A percentile compares a stretch with the other conserved stretches of the same genome.
phyloP scores from a whole-genome alignment of 35 echinoderm and acorn worm genomes.

The Lytechinus variegatus region DNA sequence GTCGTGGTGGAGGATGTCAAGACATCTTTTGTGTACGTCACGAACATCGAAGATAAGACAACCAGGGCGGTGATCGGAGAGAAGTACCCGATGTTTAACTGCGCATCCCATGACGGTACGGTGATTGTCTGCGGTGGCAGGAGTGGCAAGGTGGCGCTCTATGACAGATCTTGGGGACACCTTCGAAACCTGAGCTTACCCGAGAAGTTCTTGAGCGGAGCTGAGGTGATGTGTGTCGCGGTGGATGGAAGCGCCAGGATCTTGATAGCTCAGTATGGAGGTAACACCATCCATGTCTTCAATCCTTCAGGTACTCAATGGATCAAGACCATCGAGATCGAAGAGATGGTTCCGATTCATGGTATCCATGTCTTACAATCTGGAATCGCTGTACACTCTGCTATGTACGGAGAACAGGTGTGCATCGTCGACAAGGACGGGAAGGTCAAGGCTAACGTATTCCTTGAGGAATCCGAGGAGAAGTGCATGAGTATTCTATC shows the following conservation, averaged over 20 bases:
- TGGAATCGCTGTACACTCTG: slow-evolving; percentile 19
- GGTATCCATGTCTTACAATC: neutral
- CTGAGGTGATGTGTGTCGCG: neutral
- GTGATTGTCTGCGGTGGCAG: neutral
- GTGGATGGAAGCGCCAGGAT: neutral
- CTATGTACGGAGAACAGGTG: slow-evolving; percentile 22
- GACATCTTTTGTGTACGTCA: slow-evolving; percentile 15
- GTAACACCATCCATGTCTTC: neutral
- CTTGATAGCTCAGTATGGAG: slow-evolving; percentile 6
- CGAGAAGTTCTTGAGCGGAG: neutral
- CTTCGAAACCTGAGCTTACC: slow-evolving; percentile 15
- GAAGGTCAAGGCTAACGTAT: neutral
- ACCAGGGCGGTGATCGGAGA: neutral
- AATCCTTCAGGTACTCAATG: neutral
- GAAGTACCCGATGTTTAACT: neutral
- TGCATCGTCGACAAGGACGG: neutral
- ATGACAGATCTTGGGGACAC: neutral
- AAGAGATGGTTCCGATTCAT: slow-evolving; percentile 5
- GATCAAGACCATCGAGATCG: neutral
- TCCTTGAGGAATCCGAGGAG: slow-evolving; percentile 20
- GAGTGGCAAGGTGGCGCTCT: neutral
- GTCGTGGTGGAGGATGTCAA: neutral
- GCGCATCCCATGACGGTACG: neutral
- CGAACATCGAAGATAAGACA: neutral
- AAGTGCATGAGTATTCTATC: slow-evolving; percentile 19